Base-by-base conservation (phyloP, 2,888 invertebrate genomes). In the Leucoma salicis region DNA sequence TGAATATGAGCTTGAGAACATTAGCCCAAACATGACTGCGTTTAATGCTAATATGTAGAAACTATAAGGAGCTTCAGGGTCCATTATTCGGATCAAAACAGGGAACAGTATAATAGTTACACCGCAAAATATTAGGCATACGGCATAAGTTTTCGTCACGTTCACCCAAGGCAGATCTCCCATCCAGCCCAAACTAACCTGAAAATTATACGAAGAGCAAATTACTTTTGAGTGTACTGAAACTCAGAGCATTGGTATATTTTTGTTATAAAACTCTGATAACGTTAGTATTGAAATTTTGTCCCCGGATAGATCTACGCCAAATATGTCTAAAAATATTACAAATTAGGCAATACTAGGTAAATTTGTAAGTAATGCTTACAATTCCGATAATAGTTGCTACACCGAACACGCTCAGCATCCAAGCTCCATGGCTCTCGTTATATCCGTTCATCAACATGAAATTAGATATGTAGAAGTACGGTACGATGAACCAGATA, bases 401-500 rank as follows among this genome's bases (percentile, higher is more conserved):
- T 50, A 96, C 92, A 42, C 97, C 97, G 57, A 98, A 96, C 25
- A 95, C 91, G 38, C 97, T 95, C 60, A 98, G 91, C 62, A 98
- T 92, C 63, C 92, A 91, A 8, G 97, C 94, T 6, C 94, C 94
- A 37, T 94, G 91, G 0, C 91, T 87, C 60, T 95, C 94, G 1
- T 92, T 91, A 59, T 93, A 92, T 7, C 92, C 91, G 39, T 64
- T 78, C 50, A 68, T 70, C 24, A 90, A 88, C 86, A 96, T 94
- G 73, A 95, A 94, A 65, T 96, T 95, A 24, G 95, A 94, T 52
- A 98, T 92, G 82, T 97, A 98, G 75, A 98, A 96, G 83, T 98
- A 98, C 27, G 98, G 97, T 48, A 98, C 96, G 69, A 99, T 98
- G 78, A 96, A 96, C 95, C 97, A 97, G 66, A 95, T 94, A 82